A percentile compares a stretch with the other conserved stretches of the same genome.
Conservation (phyloP, 2,888 invertebrate species). For the Calephelis perditalis region DNA sequence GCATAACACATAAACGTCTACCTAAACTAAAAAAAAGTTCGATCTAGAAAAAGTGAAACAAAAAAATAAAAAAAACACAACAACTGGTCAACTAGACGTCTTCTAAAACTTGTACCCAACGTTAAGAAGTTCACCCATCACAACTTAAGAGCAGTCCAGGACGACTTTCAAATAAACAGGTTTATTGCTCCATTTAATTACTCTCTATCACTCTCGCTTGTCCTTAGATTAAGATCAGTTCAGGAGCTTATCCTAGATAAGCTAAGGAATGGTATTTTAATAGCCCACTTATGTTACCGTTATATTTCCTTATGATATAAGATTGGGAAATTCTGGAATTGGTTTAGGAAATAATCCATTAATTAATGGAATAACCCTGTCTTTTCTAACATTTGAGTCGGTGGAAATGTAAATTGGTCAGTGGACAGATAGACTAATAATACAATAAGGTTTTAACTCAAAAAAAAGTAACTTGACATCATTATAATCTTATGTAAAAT, state of each 20-base stretch:
- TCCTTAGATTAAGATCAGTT: neutral
- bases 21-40: too few species aligned
- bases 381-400: too few species aligned
- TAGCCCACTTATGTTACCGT: neutral
- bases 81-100: too few species aligned
- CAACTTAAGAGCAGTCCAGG: neutral
- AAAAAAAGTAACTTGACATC: too few species aligned
- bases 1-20: too few species aligned
- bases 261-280: constrained; percentile 5
- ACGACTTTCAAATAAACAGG: constrained; percentile 6
- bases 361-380: neutral
- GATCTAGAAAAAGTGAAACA: too few species aligned
- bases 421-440: too few species aligned
- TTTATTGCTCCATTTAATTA: constrained; percentile 1
- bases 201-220: neutral
- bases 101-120: neutral
- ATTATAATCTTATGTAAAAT: too few species aligned
- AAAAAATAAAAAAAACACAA: too few species aligned
- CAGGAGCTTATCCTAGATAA: neutral
- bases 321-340: neutral
- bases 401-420: too few species aligned
- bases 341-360: neutral
- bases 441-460: too few species aligned
- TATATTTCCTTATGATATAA: neutral
- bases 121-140: neutral